These are phyloP conservation scores for Strigamia transsilvanica DNA, from an alignment of 2,888 invertebrate genomes.

Conservation along the genomic window DNA sequence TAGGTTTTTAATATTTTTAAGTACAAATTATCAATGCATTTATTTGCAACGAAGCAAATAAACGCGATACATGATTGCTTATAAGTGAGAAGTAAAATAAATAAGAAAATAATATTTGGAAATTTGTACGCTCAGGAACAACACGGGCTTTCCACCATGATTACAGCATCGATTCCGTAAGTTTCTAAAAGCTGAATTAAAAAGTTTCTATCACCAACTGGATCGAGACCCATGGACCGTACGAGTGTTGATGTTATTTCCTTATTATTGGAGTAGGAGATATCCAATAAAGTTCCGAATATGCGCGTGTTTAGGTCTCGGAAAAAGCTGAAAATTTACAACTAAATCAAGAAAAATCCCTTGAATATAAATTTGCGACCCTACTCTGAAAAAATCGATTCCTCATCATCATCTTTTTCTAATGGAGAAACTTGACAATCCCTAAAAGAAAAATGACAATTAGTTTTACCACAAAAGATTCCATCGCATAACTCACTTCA, in stretches of 20 bases:
- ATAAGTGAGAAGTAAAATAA: neutral
- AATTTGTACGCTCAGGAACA: conserved; percentile 59
- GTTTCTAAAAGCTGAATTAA: conserved; percentile 64
- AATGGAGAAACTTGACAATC: neutral
- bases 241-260: conserved; percentile 64
- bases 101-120: neutral
- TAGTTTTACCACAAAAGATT: neutral
- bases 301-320: conserved; percentile 63
- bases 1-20: neutral
- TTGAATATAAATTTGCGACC: neutral
- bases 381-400: conserved; percentile 58
- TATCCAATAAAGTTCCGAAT: conserved; percentile 64
- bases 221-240: conserved; percentile 64
- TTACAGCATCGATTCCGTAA: conserved; percentile 65
- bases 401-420: conserved; percentile 60
- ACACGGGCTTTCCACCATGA: conserved; percentile 65
- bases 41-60: neutral
- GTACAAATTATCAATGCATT: neutral
- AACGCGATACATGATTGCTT: neutral
- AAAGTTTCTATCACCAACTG: conserved; percentile 63
- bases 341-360: neutral
- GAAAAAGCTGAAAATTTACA: conserved; percentile 62
- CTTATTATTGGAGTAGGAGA: conserved; percentile 63
- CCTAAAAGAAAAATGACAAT: neutral
- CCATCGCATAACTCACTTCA: conserved; percentile 59